These are phyloP conservation scores for Eupithecia tripunctaria DNA, from an alignment of 2,888 invertebrate genomes.

Conservation along the genomic window DNA sequence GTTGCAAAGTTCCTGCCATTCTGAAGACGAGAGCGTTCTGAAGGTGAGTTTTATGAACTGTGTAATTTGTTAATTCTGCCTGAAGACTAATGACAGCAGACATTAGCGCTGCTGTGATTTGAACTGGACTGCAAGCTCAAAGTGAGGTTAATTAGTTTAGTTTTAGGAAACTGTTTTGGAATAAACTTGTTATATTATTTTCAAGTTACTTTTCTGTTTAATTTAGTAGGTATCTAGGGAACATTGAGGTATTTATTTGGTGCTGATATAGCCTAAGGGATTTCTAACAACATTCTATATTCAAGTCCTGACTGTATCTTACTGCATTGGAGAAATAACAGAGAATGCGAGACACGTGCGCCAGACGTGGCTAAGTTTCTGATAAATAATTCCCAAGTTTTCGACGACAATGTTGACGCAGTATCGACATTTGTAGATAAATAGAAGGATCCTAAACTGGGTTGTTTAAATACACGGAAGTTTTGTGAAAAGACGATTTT, in stretches of 20 bases:
- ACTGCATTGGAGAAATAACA: slow-evolving; percentile 3
- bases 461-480: neutral
- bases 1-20: slow-evolving; percentile 96
- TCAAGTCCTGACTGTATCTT: slow-evolving; percentile 8
- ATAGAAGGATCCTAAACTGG: neutral
- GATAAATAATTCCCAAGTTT: slow-evolving; percentile 17
- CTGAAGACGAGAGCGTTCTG: slow-evolving; percentile 97
- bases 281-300: slow-evolving; percentile 6
- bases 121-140: neutral
- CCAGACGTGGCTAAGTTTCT: slow-evolving; percentile 17
- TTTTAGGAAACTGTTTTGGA: neutral
- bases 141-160: neutral
- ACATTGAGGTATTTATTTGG: neutral
- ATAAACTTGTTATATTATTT: neutral
- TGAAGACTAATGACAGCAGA: slow-evolving; percentile 1
- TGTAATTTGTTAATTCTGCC: neutral
- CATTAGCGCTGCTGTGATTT: neutral
- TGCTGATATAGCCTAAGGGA: neutral
- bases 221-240: neutral
- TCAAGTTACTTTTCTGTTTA: neutral
- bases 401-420: slow-evolving; percentile 21
- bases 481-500: neutral
- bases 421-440: neutral
- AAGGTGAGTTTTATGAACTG: slow-evolving; percentile 87
- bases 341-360: slow-evolving; percentile 16